These are phyloP conservation scores for Rhea pennata DNA, from an alignment of 2,113 vertebrate genomes.

Conservation along the genomic window DNA sequence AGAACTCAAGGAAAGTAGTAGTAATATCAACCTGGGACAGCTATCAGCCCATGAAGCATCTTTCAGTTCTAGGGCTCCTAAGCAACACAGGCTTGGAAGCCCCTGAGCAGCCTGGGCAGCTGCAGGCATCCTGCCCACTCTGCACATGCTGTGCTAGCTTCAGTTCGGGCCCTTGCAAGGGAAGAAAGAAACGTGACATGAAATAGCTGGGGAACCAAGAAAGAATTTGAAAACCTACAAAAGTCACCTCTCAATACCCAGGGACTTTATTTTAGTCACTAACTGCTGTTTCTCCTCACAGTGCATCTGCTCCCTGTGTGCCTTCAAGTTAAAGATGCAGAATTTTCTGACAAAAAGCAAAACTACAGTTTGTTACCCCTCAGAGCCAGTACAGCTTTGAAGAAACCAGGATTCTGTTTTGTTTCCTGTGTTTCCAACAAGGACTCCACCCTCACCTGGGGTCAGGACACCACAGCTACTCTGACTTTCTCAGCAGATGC, in stretches of 20 bases:
- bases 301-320: neutral
- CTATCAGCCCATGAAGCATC: neutral
- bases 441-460: neutral
- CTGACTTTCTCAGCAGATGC: neutral
- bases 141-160: neutral
- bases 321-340: neutral
- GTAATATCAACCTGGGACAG: neutral
- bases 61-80: neutral
- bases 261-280: neutral
- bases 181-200: neutral
- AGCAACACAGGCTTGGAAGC: neutral
- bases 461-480: neutral
- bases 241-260: neutral
- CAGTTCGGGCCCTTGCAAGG: neutral
- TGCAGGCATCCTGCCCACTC: neutral
- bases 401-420: neutral
- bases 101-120: neutral
- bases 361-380: neutral
- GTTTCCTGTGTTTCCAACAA: neutral
- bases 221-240: neutral
- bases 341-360: neutral
- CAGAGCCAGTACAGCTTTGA: neutral
- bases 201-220: neutral
- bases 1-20: conserved; percentile 33
- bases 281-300: neutral